These are phyloP conservation scores for Tachuris rubrigastra DNA, from an alignment of 2,113 vertebrate species.

Conservation along the genomic window DNA sequence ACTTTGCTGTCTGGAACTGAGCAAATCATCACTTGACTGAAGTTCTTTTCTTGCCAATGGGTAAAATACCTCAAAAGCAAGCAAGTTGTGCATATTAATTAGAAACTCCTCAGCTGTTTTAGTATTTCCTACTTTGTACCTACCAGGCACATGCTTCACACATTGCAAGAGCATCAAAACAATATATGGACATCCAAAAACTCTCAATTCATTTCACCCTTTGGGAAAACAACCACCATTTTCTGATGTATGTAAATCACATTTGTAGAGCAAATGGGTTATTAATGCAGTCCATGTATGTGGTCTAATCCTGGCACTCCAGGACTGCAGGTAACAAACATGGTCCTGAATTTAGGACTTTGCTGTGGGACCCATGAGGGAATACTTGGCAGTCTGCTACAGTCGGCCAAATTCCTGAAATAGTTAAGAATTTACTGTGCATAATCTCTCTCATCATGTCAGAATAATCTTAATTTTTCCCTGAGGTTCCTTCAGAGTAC, in stretches of 20 bases:
- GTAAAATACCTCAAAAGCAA: neutral
- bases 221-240: neutral
- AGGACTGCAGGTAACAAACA: neutral
- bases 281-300: neutral
- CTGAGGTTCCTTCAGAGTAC: neutral
- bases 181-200: neutral
- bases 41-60: neutral
- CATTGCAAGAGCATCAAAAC: neutral
- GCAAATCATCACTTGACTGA: neutral
- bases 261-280: neutral
- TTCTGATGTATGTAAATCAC: neutral
- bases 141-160: neutral
- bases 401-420: neutral
- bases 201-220: neutral
- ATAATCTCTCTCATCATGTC: neutral
- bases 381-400: neutral
- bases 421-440: neutral
- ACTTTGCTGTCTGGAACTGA: neutral
- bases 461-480: neutral
- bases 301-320: neutral
- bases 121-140: neutral
- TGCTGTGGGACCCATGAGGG: neutral
- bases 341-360: neutral
- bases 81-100: neutral
- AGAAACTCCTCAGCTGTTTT: neutral